Percentiles rank a stretch among this genome's conserved stretches.
Evolutionary conservation across 1,140 invertebrate genomes (phyloP).

Genomic region (Pseudomyrmex gracilis): DNA sequence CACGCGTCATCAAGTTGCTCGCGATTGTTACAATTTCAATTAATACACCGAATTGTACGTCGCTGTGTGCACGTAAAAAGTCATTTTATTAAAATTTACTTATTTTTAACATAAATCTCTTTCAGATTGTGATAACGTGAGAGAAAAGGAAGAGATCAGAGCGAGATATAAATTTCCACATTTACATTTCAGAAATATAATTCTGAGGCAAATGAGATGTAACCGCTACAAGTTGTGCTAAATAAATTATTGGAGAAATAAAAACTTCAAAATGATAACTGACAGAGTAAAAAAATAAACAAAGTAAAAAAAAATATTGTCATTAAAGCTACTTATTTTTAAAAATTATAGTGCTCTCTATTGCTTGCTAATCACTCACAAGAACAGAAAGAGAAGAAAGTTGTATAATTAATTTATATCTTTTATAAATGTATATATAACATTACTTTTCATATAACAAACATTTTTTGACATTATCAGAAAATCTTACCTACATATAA

Average conservation of each 20-base stretch:
- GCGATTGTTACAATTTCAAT: background rate
- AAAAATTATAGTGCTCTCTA: too few relatives aligned
- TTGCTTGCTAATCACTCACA: too few relatives aligned
- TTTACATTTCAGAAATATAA: background rate
- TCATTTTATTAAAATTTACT: background rate
- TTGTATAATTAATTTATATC: conserved; percentile 30
- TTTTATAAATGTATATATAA: conserved; percentile 26
- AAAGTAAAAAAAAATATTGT: background rate
- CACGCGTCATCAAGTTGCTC: background rate
- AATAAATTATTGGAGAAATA: conserved; percentile 27
- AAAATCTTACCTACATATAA: conserved; percentile 12
- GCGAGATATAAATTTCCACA: background rate
- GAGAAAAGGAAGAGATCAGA: background rate
- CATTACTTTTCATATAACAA: conserved; percentile 32
- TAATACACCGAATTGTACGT: background rate
- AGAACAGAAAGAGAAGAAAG: background rate
- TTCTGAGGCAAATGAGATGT: background rate
- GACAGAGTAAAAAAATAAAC: too few relatives aligned
- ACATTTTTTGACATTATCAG: background rate
- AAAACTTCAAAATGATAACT: conserved; percentile 13
- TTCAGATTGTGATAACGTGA: conserved; percentile 10
- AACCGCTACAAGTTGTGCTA: background rate
- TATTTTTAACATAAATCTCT: conserved; percentile 1
- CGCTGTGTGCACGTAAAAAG: background rate
- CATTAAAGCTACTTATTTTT: background rate